Base-by-base conservation (phyloP, 1,140 invertebrate species). In the Limonius californicus region DNA sequence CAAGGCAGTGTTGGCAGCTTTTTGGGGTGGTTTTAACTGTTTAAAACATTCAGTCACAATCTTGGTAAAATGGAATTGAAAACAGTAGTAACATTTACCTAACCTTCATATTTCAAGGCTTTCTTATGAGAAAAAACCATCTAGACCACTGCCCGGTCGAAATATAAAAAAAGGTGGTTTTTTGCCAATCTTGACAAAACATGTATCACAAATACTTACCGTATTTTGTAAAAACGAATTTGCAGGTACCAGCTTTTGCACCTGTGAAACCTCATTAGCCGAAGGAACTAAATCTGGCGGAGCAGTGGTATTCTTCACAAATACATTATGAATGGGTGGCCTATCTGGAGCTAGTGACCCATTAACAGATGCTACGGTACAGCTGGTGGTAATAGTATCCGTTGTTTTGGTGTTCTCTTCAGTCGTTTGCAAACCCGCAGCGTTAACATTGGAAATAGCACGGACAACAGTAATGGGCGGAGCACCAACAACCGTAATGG, bases 211-310 rank as follows among this genome's bases (percentile, higher is more conserved):
- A n/a, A 4, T 55, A 71, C 72, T 72, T 68, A 76, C 74, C 63
- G 75, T 76, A 18, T 63, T 67, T 56, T 67, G 63, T 19, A 72
- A 65, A 67, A 75, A 75, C 55, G 66, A 65, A 59, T 68, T 71
- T 7, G 73, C 71, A 8, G 73, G 72, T 12, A 74, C 50, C 21
- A 75, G 60, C 55, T 76, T 76, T 54, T 76, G 75, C 45, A 72
- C 65, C 62, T 74, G 73, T 18, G 72, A 64, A 18, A 71, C 64
- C 32, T 64, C 66, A 18, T 32, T 57, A 16, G 14, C 43, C 35
- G 21, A 50, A 57, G 47, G 54, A 45, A 19, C 54, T 45, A 50
- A 53, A 23, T 19, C 59, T 57, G 20, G 56, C 35, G 59, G 42
- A 11, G 63, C 64, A 23, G 63, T 57, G 11, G 62, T 42, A 62